A percentile compares a stretch with the other conserved stretches of the same genome.
Conservation (phyloP, 2,888 invertebrate genomes). For the Myopa tessellatipennis region DNA sequence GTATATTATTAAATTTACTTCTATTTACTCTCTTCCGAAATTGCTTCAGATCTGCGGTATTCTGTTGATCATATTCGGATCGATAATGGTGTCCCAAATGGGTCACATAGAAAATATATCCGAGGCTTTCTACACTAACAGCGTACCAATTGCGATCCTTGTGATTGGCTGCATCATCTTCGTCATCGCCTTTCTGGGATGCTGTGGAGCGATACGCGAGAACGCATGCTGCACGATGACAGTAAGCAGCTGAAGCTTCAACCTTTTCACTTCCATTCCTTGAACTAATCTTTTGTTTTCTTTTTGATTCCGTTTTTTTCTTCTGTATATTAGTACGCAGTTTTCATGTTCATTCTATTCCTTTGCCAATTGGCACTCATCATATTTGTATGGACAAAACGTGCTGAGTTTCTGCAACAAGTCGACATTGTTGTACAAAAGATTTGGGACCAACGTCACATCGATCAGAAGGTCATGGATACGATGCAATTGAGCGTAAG, state of each 20-base stretch:
- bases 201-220: constrained; percentile 89
- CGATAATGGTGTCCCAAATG: constrained; percentile 74
- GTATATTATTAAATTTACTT: neutral
- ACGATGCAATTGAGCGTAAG: constrained; percentile 59
- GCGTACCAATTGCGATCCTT: constrained; percentile 76
- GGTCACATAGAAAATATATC: constrained; percentile 69
- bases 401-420: constrained; percentile 70
- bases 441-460: constrained; percentile 62
- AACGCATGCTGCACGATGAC: constrained; percentile 86
- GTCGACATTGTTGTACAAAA: constrained; percentile 70
- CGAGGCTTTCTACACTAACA: constrained; percentile 68
- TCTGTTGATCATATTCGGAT: constrained; percentile 76
- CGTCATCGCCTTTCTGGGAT: constrained; percentile 87
- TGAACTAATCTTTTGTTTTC: neutral
- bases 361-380: constrained; percentile 79
- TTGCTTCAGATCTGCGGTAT: constrained; percentile 76
- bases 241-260: constrained; percentile 69
- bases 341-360: constrained; percentile 77
- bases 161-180: constrained; percentile 79
- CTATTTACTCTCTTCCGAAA: neutral
- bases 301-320: neutral
- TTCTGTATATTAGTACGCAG: constrained; percentile 74
- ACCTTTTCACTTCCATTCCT: no score
- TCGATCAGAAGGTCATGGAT: constrained; percentile 56
- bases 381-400: constrained; percentile 75